A percentile compares a stretch with the other conserved stretches of the same genome.
Evolutionary conservation across 2,888 invertebrate genomes (phyloP).

Genomic region (Ophraella communa): DNA sequence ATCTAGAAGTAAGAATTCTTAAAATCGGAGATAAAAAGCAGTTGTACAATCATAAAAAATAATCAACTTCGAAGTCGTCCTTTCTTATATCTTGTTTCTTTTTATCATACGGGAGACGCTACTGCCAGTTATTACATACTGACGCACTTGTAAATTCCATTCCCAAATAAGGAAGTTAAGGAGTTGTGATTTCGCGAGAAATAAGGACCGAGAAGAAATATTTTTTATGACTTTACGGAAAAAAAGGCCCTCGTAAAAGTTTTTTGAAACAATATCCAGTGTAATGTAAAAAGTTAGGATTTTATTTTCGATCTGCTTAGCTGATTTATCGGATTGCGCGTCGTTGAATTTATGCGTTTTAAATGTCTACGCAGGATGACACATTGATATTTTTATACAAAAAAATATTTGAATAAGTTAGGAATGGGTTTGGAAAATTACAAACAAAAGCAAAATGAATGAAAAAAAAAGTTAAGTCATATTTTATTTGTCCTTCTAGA

Average conservation of each 20-base stretch:
- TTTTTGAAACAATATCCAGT: slow-evolving; percentile 34
- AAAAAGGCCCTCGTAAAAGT: slow-evolving; percentile 32
- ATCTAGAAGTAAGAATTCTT: too few relatives aligned
- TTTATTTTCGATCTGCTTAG: slow-evolving; percentile 27
- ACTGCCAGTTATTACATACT: not conserved
- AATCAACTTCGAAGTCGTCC: too few relatives aligned
- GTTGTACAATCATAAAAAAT: too few relatives aligned
- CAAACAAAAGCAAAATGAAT: slow-evolving; percentile 1
- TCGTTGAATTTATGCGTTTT: slow-evolving; percentile 26
- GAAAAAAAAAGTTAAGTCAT: slow-evolving; percentile 5
- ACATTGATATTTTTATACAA: too few relatives aligned
- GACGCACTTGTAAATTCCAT: slow-evolving; percentile 16
- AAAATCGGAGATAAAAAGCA: too few relatives aligned
- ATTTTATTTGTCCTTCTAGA: too few relatives aligned
- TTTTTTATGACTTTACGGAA: slow-evolving; percentile 31
- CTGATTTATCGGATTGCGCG: slow-evolving; percentile 29
- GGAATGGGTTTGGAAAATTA: slow-evolving; percentile 16
- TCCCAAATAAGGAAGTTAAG: slow-evolving; percentile 18
- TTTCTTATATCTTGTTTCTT: too few relatives aligned
- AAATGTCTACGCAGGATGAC: slow-evolving; percentile 26
- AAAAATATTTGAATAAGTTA: slow-evolving; percentile 21
- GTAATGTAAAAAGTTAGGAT: slow-evolving; percentile 33
- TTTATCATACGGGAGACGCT: not conserved
- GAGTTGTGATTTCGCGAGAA: slow-evolving; percentile 32
- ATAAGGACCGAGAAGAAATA: slow-evolving; percentile 27